Evolutionary conservation across 2,113 vertebrate species (phyloP).

Genomic region (Lynx canadensis): DNA sequence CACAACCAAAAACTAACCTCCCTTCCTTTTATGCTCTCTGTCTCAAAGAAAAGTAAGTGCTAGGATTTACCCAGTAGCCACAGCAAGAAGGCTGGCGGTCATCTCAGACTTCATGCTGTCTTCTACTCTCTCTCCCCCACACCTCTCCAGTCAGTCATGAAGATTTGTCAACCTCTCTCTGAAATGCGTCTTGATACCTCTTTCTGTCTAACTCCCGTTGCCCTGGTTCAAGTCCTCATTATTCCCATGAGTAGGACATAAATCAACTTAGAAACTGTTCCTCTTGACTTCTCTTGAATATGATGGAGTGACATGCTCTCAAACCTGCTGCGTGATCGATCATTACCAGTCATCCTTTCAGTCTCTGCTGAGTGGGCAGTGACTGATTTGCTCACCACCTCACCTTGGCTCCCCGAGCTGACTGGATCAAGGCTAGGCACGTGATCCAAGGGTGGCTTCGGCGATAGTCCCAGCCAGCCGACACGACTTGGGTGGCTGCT

Average conservation of each 20-base stretch:
- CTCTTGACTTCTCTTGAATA: conserved; percentile 22
- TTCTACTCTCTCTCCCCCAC: background rate
- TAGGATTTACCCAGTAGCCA: background rate
- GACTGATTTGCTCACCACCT: background rate
- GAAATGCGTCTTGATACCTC: background rate
- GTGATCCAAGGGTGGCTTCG: background rate
- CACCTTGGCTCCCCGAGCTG: background rate
- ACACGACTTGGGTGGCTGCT: background rate
- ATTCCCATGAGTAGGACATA: background rate
- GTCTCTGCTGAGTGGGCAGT: background rate
- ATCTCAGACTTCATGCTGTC: background rate
- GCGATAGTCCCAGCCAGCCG: background rate
- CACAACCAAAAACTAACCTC: background rate
- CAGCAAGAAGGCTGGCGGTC: background rate
- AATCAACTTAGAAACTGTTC: background rate
- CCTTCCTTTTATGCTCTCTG: background rate
- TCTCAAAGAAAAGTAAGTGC: background rate
- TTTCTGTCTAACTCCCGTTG: background rate
- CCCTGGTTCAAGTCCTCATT: conserved; percentile 19
- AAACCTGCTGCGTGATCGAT: background rate
- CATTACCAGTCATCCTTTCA: background rate
- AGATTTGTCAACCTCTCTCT: background rate
- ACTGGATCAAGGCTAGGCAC: background rate
- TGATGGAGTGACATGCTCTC: background rate
- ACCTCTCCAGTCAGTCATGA: background rate